Conservation (phyloP, 2,797 vertebrate species). For the Sebastes ruberrimus region DNA sequence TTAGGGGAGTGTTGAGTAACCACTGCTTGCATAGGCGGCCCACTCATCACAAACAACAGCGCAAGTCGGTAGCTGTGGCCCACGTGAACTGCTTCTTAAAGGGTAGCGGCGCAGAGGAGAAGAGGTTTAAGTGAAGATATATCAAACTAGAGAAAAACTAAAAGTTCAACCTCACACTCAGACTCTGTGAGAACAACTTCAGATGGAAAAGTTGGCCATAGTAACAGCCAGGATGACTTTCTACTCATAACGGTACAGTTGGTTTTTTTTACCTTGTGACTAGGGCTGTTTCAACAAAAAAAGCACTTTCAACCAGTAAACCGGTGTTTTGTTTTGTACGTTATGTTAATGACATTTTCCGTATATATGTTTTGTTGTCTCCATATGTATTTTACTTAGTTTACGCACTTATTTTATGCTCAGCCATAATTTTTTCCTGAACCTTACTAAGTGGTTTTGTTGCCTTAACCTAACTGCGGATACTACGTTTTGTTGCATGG, state of each 20-base stretch:
- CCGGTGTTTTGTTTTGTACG: too few species aligned
- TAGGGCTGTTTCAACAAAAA: too few species aligned
- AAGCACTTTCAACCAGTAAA: too few species aligned
- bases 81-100: conserved; percentile 11
- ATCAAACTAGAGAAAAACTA: neutral
- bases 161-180: neutral
- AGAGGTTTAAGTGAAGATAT: neutral
- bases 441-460: too few species aligned
- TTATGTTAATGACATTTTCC: too few species aligned
- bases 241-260: neutral
- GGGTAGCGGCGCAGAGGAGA: neutral
- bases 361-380: too few species aligned
- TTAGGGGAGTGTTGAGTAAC: conserved; percentile 80
- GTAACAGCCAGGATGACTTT: neutral
- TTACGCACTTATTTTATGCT: too few species aligned
- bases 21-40: conserved; percentile 65
- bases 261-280: neutral
- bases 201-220: neutral
- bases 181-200: neutral
- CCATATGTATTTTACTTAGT: too few species aligned
- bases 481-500: too few species aligned
- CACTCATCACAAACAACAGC: conserved; percentile 58
- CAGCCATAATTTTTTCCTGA: too few species aligned
- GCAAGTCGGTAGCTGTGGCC: conserved; percentile 31
- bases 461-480: too few species aligned